Evolutionary conservation across 2,113 vertebrate species (phyloP), one percentile per base, ranked within the genome.

Genomic region (Callaeas wilsoni): DNA sequence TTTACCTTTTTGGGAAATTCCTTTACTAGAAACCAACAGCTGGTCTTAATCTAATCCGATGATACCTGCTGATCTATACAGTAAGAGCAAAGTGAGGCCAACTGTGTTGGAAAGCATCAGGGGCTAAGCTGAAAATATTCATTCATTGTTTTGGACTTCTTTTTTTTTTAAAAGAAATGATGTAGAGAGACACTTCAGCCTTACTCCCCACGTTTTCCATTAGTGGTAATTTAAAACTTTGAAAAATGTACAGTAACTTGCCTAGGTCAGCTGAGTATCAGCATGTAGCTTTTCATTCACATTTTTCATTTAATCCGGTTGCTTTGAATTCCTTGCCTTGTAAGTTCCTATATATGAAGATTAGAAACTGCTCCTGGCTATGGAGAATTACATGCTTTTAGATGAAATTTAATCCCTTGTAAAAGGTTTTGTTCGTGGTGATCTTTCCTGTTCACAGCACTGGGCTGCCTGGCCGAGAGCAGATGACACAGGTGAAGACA

Each of bases 301-400:
- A 97, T 97, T 97, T 97, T 98, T 98, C 91, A 94, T 95, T 97
- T 98, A 98, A 98, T 98, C 97, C 87, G 3, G 75, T 91, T 96
- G 96, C 97, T 98, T 98, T 98, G 98, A 97, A 97, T 97, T 98
- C 97, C 93, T 98, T 91, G 71, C 95, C 97, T 97, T 95, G 94
- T 97, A 96, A 94, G 91, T 97, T 97, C 94, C 94, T 98, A 86
- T 75, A 97, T 97, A 96, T 94, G 96, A 98, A 98, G 98, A 98
- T 98, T 97, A 98, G 96, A 96, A 97, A 96, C 91, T 80, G 89
- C 97, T 97, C 81, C 96, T 97, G 97, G 97, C 97, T 92, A 95
- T 95, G 96, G n/a, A 70, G 97, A 97, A 98, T 97, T 96, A 97
- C 95, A 96, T 96, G 97, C 97, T 97, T 98, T 98, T 97, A 98